phyloP scores from a whole-genome alignment of 2,888 invertebrate genomes.

The Calameuta filiformis region DNA sequence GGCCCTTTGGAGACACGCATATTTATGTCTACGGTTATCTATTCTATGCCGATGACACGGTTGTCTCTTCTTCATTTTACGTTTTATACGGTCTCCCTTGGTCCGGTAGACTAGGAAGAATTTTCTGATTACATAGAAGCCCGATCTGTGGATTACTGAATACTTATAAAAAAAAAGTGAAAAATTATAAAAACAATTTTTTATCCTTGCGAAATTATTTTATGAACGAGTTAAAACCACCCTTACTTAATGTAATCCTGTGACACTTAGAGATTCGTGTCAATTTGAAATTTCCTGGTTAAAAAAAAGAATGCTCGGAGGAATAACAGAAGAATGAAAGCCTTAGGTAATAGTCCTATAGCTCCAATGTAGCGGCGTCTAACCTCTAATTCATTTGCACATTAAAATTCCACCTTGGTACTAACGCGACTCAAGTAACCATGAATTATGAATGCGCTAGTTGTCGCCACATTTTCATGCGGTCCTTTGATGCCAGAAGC shows the following conservation, averaged over 20 bases:
- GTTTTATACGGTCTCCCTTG: neutral
- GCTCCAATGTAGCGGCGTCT: neutral
- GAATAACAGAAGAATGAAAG: neutral
- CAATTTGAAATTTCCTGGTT: neutral
- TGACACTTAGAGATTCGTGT: neutral
- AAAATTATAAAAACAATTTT: neutral
- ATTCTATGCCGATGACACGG: conserved; percentile 12
- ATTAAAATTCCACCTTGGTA: conserved; percentile 6
- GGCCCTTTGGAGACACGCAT: conserved; percentile 55
- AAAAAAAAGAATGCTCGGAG: neutral
- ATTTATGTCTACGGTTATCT: conserved; percentile 48
- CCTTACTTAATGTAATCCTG: neutral
- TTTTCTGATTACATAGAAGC: neutral
- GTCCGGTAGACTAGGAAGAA: neutral
- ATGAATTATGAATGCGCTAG: conserved; percentile 3
- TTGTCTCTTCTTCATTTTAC: conserved; percentile 2
- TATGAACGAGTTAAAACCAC: neutral
- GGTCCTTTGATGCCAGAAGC: neutral
- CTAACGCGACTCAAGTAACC: neutral
- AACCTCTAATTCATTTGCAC: neutral
- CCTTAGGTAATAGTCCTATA: neutral
- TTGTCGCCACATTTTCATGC: conserved; percentile 4
- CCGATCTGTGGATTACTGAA: neutral
- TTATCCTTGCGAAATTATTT: neutral
- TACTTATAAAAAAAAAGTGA: no score